A percentile compares a stretch with the other conserved stretches of the same genome.
phyloP scores from a whole-genome alignment of 1,140 invertebrate genomes.

The Stenopsyche tienmushanensis region DNA sequence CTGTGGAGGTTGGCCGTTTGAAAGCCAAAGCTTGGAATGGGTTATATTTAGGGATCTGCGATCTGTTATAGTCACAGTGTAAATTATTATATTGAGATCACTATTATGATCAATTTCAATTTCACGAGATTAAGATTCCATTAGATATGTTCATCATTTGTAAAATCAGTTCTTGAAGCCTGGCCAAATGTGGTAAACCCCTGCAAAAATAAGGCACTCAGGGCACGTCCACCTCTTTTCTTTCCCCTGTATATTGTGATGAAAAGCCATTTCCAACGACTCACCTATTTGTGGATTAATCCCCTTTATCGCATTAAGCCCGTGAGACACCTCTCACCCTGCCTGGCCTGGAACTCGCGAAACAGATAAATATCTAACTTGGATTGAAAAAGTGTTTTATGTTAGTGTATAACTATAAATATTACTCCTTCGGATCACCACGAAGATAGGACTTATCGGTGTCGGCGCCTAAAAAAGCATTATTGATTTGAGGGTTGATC shows the following conservation, averaged over 20 bases:
- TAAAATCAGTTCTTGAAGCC: too few relatives aligned
- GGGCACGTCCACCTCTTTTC: conserved; percentile 23
- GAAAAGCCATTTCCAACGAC: conserved; percentile 29
- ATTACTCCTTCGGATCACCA: background rate
- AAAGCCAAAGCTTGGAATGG: too few relatives aligned
- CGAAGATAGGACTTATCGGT: conserved; percentile 2
- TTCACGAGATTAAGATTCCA: too few relatives aligned
- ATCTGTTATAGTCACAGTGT: too few relatives aligned
- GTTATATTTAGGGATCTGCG: too few relatives aligned
- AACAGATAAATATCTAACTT: conserved; percentile 2
- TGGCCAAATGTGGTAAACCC: conserved; percentile 4
- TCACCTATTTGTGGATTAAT: conserved; percentile 30
- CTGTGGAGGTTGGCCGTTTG: too few relatives aligned
- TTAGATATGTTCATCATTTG: too few relatives aligned
- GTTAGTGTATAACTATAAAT: too few relatives aligned
- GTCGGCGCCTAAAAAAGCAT: background rate
- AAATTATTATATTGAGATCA: too few relatives aligned
- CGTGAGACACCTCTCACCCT: conserved; percentile 19
- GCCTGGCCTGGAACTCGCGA: background rate
- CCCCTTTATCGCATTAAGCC: conserved; percentile 25
- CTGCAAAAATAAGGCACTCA: conserved; percentile 23
- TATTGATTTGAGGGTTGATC: too few relatives aligned
- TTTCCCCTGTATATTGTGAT: conserved; percentile 22
- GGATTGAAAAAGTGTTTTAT: conserved; percentile 15
- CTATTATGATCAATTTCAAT: too few relatives aligned